Evolutionary conservation across 2,888 invertebrate species (phyloP), one percentile per base, ranked within the genome.

Genomic region (Pseudococcus viburni): DNA sequence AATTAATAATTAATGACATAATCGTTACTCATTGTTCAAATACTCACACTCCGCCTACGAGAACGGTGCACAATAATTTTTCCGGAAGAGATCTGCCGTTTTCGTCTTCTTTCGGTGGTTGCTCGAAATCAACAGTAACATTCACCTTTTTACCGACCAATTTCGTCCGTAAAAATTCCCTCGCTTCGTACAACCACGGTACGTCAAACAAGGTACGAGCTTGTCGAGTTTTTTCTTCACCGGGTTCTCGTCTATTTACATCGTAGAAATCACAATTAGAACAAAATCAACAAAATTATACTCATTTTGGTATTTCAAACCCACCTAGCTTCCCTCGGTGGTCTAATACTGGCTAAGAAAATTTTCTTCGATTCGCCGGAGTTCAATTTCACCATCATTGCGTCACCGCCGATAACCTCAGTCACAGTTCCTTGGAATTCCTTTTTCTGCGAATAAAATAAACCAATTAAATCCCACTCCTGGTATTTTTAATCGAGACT

Each of bases 151-250:
- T 99, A 85, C 98, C 98, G 91, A 99, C 95, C 17, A 99, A 93
- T 91, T 98, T 98, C 91, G 98, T 99, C 77, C 99, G 94, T 59
- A 99, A 93, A 91, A 96, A 99, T 92, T 99, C 99, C 87, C 99
- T 94, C 0, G 99, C 98, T 92, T 99, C 99, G 91, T 96, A 99
- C 97, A 99, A 97, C 94, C 96, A 98, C 1, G 99, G 99, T 91
- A 99, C 99, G 91, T 99, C 99, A 0, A 99, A 93, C 0, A 99
- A 98, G 83, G 89, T 89, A 80, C 89, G 51, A 6, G 90, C 89
- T 15, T 90, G 89, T 33, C 89, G 48, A 22, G 90, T 88, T 46
- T 89, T 88, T 26, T 90, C 90, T 89, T 90, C 68, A 88, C 90
- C 89, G 90, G 90, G 88, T 86, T 89, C 89, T 89, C 90, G 87